A percentile compares a stretch with the other conserved stretches of the same genome.
phyloP scores from a whole-genome alignment of 64 coral and sea anemone genomes.

The Hydrozoanthus tunicans region DNA sequence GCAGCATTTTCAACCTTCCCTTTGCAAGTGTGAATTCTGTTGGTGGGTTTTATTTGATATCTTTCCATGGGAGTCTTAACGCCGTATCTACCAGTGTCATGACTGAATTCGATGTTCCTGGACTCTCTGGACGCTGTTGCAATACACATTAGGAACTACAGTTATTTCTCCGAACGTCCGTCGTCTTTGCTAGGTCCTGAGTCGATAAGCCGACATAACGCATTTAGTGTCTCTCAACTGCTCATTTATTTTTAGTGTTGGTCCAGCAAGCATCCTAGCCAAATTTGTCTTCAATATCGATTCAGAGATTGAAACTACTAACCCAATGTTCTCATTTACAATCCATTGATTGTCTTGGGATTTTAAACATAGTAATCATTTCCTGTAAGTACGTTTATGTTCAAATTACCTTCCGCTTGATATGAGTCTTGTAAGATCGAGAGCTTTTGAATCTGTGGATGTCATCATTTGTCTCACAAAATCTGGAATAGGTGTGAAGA shows the following conservation, averaged over 20 bases:
- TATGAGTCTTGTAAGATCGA: constrained; percentile 28
- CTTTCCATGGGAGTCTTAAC: constrained; percentile 70
- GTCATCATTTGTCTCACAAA: constrained; percentile 5
- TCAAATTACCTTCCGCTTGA: neutral
- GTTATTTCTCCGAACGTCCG: neutral
- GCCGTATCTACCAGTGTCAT: constrained; percentile 16
- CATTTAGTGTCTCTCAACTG: neutral
- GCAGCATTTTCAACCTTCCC: constrained; percentile 33
- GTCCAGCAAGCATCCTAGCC: constrained; percentile 58
- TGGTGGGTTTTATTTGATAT: constrained; percentile 56
- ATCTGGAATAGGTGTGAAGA: constrained; percentile 52
- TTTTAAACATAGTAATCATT: constrained; percentile 60
- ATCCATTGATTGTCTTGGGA: constrained; percentile 15
- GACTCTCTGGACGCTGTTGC: neutral
- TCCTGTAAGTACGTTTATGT: constrained; percentile 58
- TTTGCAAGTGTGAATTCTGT: constrained; percentile 44
- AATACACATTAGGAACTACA: neutral
- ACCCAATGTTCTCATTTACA: neutral
- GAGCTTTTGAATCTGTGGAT: constrained; percentile 36
- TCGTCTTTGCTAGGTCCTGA: neutral
- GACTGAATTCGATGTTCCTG: neutral
- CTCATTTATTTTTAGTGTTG: neutral
- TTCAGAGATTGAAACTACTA: too few species aligned
- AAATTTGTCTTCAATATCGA: constrained; percentile 50
- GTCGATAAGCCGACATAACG: neutral